These are phyloP conservation scores for Acrobasis repandana DNA, from an alignment of 2,888 invertebrate genomes.

Conservation along the genomic window DNA sequence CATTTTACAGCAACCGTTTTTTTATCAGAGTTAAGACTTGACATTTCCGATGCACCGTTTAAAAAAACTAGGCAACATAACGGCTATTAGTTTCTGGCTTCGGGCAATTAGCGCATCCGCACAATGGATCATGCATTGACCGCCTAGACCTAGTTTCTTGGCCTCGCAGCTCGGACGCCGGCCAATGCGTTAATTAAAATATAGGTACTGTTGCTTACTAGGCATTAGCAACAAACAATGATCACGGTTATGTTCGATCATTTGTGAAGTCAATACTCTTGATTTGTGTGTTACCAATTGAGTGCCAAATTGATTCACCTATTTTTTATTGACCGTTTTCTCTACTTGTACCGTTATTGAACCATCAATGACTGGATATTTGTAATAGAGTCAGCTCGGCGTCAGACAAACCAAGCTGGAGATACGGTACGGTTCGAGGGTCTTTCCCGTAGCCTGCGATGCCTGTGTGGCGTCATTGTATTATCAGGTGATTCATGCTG, in stretches of 20 bases:
- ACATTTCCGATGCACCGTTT: background rate
- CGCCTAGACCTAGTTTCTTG: slow-evolving; percentile 71
- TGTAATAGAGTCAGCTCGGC: too few species aligned
- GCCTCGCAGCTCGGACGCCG: slow-evolving; percentile 63
- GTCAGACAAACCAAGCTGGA: too few species aligned
- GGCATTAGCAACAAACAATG: slow-evolving; percentile 12
- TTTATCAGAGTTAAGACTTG: too few species aligned
- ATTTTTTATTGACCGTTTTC: background rate
- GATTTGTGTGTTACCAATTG: background rate
- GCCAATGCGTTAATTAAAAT: slow-evolving; percentile 62
- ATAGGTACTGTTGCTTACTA: slow-evolving; percentile 26
- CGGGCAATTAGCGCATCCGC: slow-evolving; percentile 22
- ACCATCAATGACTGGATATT: too few species aligned
- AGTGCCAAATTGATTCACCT: slow-evolving; percentile 4
- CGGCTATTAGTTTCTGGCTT: slow-evolving; percentile 23
- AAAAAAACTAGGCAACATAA: background rate
- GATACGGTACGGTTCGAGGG: too few species aligned
- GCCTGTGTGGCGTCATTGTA: too few species aligned
- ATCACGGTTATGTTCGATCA: slow-evolving; percentile 1
- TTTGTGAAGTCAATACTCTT: background rate
- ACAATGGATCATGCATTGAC: slow-evolving; percentile 41
- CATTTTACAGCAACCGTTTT: too few species aligned
- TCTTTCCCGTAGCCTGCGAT: too few species aligned
- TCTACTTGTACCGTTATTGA: too few species aligned
- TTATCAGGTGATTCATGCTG: too few species aligned